Evolutionary conservation across 2,888 invertebrate species (phyloP).

Genomic region (Zootermopsis nevadensis): DNA sequence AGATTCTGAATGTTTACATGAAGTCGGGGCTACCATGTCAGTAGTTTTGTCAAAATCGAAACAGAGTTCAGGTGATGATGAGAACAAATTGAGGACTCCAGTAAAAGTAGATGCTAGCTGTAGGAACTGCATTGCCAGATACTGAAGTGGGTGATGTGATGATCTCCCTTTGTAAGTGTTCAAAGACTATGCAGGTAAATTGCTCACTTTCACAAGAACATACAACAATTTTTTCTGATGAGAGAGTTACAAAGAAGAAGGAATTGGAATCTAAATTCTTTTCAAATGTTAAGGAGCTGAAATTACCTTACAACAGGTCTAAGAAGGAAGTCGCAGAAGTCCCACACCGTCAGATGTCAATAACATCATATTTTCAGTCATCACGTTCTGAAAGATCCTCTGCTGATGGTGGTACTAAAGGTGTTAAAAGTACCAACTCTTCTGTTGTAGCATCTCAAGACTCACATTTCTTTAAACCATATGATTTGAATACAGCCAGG

Average conservation of each 20-base stretch:
- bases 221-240: not conserved
- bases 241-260: not conserved
- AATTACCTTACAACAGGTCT: not conserved
- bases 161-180: not conserved
- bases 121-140: not conserved
- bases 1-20: not conserved
- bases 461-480: not conserved
- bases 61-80: not conserved
- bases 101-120: slow-evolving; percentile 25
- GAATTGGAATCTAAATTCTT: slow-evolving; percentile 17
- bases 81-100: not conserved
- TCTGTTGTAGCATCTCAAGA: not conserved
- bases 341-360: slow-evolving; percentile 3
- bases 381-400: not conserved
- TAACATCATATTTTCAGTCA: slow-evolving; percentile 15
- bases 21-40: not conserved
- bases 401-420: not conserved
- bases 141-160: not conserved
- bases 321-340: no score
- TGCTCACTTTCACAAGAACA: not conserved
- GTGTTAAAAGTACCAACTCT: not conserved
- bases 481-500: not conserved
- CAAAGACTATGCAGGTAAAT: not conserved
- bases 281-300: not conserved
- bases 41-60: not conserved